Conservation (phyloP, 1,140 invertebrate species). For the Drosophila elegans region DNA sequence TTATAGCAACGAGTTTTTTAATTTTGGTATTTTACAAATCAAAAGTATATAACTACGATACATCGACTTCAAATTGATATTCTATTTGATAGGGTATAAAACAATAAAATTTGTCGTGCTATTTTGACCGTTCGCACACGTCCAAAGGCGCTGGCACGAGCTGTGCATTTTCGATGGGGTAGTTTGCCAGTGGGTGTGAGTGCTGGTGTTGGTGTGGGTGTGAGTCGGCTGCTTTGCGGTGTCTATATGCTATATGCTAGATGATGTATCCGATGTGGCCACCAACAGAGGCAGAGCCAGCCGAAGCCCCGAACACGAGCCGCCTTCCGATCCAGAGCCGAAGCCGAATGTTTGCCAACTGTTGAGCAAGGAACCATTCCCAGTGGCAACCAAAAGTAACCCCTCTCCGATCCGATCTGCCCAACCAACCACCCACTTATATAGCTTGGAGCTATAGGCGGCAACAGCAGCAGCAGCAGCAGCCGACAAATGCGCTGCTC, state of each 20-base stretch:
- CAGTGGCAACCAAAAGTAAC: background rate
- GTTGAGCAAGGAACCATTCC: slow-evolving; percentile 61
- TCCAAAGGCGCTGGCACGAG: slow-evolving; percentile 41
- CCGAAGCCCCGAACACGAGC: slow-evolving; percentile 21
- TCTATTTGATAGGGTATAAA: slow-evolving; percentile 21
- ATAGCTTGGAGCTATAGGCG: slow-evolving; percentile 23
- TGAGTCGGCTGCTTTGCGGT: background rate
- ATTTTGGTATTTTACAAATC: too few species aligned
- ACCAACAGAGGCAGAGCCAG: slow-evolving; percentile 30
- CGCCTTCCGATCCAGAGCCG: slow-evolving; percentile 27
- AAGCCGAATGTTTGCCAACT: slow-evolving; percentile 44
- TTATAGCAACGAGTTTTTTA: too few species aligned
- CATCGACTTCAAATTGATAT: background rate
- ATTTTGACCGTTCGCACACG: slow-evolving; percentile 31
- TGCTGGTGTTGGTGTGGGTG: background rate
- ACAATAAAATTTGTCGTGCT: slow-evolving; percentile 41
- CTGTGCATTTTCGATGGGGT: slow-evolving; percentile 52
- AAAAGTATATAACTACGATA: background rate
- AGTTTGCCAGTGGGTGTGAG: background rate
- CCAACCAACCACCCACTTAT: slow-evolving; percentile 7
- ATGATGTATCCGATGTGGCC: slow-evolving; percentile 31
- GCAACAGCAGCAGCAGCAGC: slow-evolving; percentile 3
- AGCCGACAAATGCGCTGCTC: slow-evolving; percentile 20
- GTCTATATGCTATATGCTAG: background rate
- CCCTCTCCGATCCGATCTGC: slow-evolving; percentile 4